Percentiles rank a stretch among this genome's conserved stretches.
Conservation (phyloP, 2,888 invertebrate genomes). For the Ormyrus thymus region DNA sequence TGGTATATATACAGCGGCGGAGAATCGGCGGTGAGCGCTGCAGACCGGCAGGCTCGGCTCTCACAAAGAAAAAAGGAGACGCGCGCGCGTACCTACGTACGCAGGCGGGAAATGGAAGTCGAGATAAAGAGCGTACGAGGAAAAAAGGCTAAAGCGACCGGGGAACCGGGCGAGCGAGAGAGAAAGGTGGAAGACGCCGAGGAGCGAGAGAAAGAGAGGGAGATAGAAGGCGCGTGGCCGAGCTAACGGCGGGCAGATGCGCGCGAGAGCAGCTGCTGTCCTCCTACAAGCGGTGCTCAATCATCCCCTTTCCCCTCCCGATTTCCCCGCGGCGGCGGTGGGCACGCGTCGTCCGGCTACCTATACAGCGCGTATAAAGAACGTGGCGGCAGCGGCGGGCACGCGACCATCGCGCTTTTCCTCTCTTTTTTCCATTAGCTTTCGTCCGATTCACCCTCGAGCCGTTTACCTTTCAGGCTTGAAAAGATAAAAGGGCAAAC, state of each 20-base stretch:
- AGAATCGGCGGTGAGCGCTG: too few relatives aligned
- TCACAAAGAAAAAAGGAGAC: background rate
- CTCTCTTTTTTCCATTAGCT: background rate
- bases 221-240: constrained; percentile 26
- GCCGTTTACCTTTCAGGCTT: background rate
- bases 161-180: constrained; percentile 36
- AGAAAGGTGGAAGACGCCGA: constrained; percentile 11
- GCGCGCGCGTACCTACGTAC: background rate
- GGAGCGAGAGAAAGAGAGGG: constrained; percentile 1
- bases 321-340: constrained; percentile 9
- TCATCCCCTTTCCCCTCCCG: constrained; percentile 61
- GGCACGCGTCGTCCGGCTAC: constrained; percentile 9
- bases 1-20: too few relatives aligned
- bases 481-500: background rate
- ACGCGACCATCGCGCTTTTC: constrained; percentile 13
- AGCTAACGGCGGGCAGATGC: constrained; percentile 61
- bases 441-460: background rate
- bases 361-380: background rate
- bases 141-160: constrained; percentile 36
- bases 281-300: constrained; percentile 75
- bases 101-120: constrained; percentile 57
- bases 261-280: constrained; percentile 72
- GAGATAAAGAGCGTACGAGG: constrained; percentile 45
- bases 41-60: too few relatives aligned
- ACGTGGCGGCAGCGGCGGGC: constrained; percentile 7